These are phyloP conservation scores for Caenorhabditis sp. DNA, from an alignment of 2,888 invertebrate genomes.

Conservation along the genomic window DNA sequence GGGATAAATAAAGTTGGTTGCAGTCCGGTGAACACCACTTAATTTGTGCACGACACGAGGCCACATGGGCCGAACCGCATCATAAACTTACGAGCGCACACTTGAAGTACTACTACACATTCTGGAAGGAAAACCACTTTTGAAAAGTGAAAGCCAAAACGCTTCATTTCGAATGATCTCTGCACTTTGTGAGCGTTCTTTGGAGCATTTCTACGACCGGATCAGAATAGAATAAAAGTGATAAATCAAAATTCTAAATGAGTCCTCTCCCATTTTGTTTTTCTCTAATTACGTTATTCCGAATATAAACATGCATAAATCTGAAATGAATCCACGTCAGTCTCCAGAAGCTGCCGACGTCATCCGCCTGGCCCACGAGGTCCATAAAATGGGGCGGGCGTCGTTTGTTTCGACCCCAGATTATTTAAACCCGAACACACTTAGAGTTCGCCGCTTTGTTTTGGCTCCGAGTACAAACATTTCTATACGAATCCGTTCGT, in stretches of 20 bases:
- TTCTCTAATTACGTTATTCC: conserved; percentile 5
- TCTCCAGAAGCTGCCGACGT: conserved; percentile 29
- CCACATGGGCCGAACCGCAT: conserved; percentile 22
- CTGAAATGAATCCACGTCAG: conserved; percentile 34
- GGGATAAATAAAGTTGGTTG: conserved; percentile 11
- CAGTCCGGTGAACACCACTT: conserved; percentile 14
- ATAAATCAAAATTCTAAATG: background rate
- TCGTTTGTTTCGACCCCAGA: too few relatives aligned
- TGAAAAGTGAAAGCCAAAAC: too few relatives aligned
- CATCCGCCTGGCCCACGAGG: conserved; percentile 32
- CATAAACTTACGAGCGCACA: too few relatives aligned
- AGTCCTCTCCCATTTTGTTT: too few relatives aligned
- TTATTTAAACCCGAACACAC: conserved; percentile 44
- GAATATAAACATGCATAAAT: conserved; percentile 18
- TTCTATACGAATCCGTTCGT: background rate
- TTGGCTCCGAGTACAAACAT: background rate
- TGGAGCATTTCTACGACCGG: too few relatives aligned
- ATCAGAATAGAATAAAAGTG: too few relatives aligned
- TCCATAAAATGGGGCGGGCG: too few relatives aligned
- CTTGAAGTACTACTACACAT: too few relatives aligned
- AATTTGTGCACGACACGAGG: conserved; percentile 17
- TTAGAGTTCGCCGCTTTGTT: conserved; percentile 10
- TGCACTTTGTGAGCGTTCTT: too few relatives aligned
- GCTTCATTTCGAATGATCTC: too few relatives aligned
- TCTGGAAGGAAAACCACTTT: too few relatives aligned